Evolutionary conservation across 2,888 invertebrate species (phyloP), one percentile per base, ranked within the genome.

Genomic region (Diarsia mendica): DNA sequence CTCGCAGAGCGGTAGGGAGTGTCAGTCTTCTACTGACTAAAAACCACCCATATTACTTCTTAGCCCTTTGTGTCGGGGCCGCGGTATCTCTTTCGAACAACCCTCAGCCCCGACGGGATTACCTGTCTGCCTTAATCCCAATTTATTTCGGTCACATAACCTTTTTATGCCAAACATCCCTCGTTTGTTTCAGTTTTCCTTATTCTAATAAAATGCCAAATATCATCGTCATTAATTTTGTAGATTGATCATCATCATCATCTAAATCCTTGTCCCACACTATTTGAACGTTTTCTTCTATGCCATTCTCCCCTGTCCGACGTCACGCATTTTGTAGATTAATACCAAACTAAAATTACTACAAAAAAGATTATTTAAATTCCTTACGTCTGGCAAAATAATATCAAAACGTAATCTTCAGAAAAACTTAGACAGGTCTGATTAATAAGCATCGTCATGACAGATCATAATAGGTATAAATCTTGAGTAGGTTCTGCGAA

Each of bases 401-500:
- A 8, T 33, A 49, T n/a, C 60, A 73, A 23, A 65, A n/a, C 13
- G 1, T n/a, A 39, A 23, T 67, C 9, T 6, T 5, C 18, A 77
- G 23, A 71, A 63, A 71, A 39, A 53, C n/a, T 23, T 49, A 0
- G 48, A 44, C 63, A n/a, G 28, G 6, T 71, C 9, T 79, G 53
- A 79, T 64, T 44, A 55, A 77, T 64, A 49, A 11, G 10, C 49
- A 33, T 23, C 33, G 39, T 64, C 44, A 49, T 79, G 53, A 4
- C n/a, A 39, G 23, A 49, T 77, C 20, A 11, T 53, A 28, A 44
- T 46, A 46, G 44, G 10, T 33, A 64, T 72, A 20, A 46, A 33
- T n/a, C 23, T 44, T 49, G 55, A 44, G 49, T 23, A 23, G 18
- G 10, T 77, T 73, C 77, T 46, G 13, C 15, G 80, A 60, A 77